Base-by-base conservation (phyloP, 2,113 vertebrate genomes). In the Rynchops niger region DNA sequence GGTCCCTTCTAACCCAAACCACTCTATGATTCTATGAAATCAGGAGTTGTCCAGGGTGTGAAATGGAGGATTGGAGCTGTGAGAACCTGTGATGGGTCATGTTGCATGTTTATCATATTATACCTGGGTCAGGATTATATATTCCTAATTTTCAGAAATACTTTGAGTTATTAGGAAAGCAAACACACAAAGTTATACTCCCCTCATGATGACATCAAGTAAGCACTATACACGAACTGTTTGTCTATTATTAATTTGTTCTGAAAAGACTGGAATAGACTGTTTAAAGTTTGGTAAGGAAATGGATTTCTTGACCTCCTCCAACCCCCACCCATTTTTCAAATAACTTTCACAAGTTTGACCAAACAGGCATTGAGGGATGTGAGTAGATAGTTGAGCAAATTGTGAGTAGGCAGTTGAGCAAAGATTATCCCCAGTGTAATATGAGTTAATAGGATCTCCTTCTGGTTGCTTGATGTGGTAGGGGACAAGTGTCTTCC, bases 241-340 rank as follows among this genome's bases (percentile, higher is more conserved):
- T 96, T 91, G 63, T 74, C 78, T 96, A 27, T 84, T 95, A 92
- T 84, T 97, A 96, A 94, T 95, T 97, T 97, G 21, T 96, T 88
- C 50, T 97, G 88, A 96, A 93, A 90, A 66, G 34, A 81, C 42
- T 66, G 9, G 65, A 97, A 50, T 27, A 88, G 22, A 40, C 20
- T 67, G 23, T 38, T 88, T 42, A 34, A 94, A 96, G 42, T 92
- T 90, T 94, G 92, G 91, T 45, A 96, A 88, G 71, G 52, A 96
- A 97, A 97, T 95, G 45, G 62, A 93, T 97, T 97, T 96, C 93
- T 82, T 97, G 86, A 95, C 86, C 78, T 92, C 23, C 40, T 78
- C 66, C 73, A 95, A 92, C 36, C n/a, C 34, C 70, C 71, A 92
- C 79, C 43, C 23, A 47, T 66, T 96, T 97, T 97, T 91, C 45